A percentile compares a stretch with the other conserved stretches of the same genome.
Conservation (phyloP, 2,888 invertebrate genomes). For the Cataglyphis altisquamis region DNA sequence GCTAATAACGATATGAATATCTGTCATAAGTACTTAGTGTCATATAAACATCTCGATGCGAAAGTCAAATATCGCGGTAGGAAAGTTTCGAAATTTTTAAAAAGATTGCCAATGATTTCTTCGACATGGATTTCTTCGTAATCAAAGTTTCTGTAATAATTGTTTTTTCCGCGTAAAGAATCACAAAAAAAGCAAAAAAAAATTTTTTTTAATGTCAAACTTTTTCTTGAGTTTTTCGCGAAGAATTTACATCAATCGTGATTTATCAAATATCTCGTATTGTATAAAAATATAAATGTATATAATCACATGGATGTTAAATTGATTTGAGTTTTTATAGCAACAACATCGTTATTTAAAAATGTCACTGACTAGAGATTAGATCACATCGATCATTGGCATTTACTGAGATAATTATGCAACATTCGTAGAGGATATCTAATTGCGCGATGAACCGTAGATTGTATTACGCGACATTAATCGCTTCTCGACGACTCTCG, state of each 20-base stretch:
- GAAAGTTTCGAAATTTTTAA: background rate
- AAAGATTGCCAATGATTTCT: background rate
- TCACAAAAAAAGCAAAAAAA: background rate
- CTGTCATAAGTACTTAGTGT: background rate
- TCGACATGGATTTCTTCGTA: background rate
- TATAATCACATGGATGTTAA: background rate
- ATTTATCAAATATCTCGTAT: background rate
- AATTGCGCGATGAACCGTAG: background rate
- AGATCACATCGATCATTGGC: background rate
- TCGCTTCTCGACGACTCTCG: background rate
- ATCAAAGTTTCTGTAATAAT: background rate
- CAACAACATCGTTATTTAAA: background rate
- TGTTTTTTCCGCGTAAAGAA: background rate
- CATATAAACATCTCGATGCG: background rate
- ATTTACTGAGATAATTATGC: conserved; percentile 1
- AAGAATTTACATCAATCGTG: background rate
- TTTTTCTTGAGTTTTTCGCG: background rate
- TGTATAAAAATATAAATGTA: background rate
- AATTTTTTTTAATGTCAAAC: no score
- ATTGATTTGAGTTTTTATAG: background rate
- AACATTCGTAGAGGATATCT: background rate
- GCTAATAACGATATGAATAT: background rate
- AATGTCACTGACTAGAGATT: background rate
- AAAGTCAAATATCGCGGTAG: conserved; percentile 1
- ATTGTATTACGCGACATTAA: conserved; percentile 10